A percentile compares a stretch with the other conserved stretches of the same genome.
Evolutionary conservation across 2,113 vertebrate genomes (phyloP).

Genomic region (Triplophysa rosa): DNA sequence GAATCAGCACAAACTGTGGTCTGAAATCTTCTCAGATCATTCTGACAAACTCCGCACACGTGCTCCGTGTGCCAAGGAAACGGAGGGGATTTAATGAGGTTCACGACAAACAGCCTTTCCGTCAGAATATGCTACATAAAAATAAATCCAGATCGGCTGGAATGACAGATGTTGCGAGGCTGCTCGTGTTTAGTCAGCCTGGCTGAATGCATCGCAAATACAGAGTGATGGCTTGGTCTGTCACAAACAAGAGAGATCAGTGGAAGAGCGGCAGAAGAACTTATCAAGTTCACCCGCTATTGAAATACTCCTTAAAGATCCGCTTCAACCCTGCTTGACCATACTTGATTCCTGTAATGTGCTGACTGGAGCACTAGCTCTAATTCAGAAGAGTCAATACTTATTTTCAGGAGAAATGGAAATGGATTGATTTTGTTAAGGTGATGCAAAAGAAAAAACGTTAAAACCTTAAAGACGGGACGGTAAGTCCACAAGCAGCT

Average conservation of each 20-base stretch:
- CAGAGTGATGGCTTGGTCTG: slow-evolving; percentile 2
- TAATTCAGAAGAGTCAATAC: slow-evolving; percentile 39
- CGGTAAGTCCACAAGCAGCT: slow-evolving; percentile 40
- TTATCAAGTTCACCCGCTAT: neutral
- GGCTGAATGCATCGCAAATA: neutral
- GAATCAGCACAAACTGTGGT: slow-evolving; percentile 38
- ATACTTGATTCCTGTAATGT: slow-evolving; percentile 32
- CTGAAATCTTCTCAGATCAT: slow-evolving; percentile 42
- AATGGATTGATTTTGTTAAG: slow-evolving; percentile 49
- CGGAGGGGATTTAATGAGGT: slow-evolving; percentile 25
- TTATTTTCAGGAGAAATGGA: slow-evolving; percentile 48
- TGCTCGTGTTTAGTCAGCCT: slow-evolving; percentile 17
- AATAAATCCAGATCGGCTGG: slow-evolving; percentile 14
- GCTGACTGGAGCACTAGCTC: slow-evolving; percentile 38
- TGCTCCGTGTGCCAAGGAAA: slow-evolving; percentile 3
- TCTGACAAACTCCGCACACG: slow-evolving; percentile 23
- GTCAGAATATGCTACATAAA: neutral
- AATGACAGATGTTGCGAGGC: slow-evolving; percentile 30
- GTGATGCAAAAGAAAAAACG: neutral
- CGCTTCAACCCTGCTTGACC: slow-evolving; percentile 15
- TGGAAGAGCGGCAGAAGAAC: neutral
- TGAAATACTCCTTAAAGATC: slow-evolving; percentile 18
- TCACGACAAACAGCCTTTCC: slow-evolving; percentile 13
- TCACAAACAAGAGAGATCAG: slow-evolving; percentile 1
- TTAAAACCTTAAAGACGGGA: slow-evolving; percentile 15